These are phyloP conservation scores for Phalacrocorax carbo DNA, from an alignment of 2,113 vertebrate species.

Conservation along the genomic window DNA sequence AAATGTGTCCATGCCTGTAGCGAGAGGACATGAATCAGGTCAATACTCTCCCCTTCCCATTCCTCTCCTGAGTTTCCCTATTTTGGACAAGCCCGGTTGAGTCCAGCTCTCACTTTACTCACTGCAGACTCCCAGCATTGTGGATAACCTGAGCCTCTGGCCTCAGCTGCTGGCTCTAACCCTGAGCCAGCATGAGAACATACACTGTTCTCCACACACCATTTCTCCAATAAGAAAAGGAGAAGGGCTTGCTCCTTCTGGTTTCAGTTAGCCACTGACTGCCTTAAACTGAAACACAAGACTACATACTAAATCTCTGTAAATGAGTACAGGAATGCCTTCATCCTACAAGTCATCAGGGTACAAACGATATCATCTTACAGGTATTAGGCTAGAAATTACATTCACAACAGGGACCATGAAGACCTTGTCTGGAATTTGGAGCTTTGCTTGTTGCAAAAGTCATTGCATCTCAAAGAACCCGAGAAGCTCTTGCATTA, in stretches of 20 bases:
- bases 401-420: not conserved
- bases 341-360: not conserved
- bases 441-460: not conserved
- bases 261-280: not conserved
- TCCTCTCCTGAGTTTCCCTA: not conserved
- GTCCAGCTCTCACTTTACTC: not conserved
- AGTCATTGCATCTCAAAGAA: not conserved
- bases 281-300: not conserved
- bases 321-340: not conserved
- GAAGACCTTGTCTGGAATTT: not conserved
- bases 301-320: not conserved
- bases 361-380: not conserved
- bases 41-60: not conserved
- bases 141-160: not conserved
- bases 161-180: not conserved
- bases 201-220: not conserved
- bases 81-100: not conserved
- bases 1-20: not conserved
- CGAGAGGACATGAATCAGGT: not conserved
- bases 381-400: not conserved
- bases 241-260: not conserved
- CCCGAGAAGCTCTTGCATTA: not conserved
- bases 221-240: not conserved
- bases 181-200: not conserved
- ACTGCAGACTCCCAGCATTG: not conserved